phyloP scores from a whole-genome alignment of 2,113 vertebrate genomes.

The Scomber colias region DNA sequence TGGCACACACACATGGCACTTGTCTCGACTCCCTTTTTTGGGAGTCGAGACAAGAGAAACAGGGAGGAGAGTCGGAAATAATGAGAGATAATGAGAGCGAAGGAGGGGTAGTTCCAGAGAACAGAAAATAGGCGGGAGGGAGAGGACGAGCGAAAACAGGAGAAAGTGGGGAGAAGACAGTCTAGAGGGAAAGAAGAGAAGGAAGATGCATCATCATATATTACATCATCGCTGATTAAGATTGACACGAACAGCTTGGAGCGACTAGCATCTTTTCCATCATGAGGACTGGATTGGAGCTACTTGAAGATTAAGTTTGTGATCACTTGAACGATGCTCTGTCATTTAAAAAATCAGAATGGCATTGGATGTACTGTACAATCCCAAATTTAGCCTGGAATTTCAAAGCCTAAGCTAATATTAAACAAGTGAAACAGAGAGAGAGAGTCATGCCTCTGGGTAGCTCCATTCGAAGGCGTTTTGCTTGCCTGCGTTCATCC shows the following conservation, averaged over 20 bases:
- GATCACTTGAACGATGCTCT: constrained; percentile 13
- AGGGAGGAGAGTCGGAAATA: constrained; percentile 15
- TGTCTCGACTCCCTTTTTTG: not conserved
- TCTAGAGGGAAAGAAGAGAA: not conserved
- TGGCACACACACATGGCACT: constrained; percentile 11
- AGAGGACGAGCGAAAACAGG: constrained; percentile 1
- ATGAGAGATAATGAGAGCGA: constrained; percentile 66
- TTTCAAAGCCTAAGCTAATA: not conserved
- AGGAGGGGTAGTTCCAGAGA: constrained; percentile 59
- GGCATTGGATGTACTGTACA: not conserved
- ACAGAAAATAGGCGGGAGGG: constrained; percentile 39
- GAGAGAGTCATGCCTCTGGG: constrained; percentile 64
- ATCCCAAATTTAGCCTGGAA: not conserved
- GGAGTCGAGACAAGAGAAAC: constrained; percentile 7
- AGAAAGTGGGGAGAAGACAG: constrained; percentile 17
- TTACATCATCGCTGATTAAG: constrained; percentile 19
- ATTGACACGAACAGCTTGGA: not conserved
- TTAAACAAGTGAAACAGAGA: not conserved
- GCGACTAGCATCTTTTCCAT: constrained; percentile 5
- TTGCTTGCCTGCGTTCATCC: constrained; percentile 59
- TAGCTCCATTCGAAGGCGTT: constrained; percentile 47
- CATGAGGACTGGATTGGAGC: not conserved
- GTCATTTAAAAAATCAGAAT: not conserved
- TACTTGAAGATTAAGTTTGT: not conserved
- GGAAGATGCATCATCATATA: constrained; percentile 12